A percentile compares a stretch with the other conserved stretches of the same genome.
These are phyloP conservation scores for Ornithoptera alexandrae DNA, from an alignment of 2,888 invertebrate genomes.

Conservation along the genomic window DNA sequence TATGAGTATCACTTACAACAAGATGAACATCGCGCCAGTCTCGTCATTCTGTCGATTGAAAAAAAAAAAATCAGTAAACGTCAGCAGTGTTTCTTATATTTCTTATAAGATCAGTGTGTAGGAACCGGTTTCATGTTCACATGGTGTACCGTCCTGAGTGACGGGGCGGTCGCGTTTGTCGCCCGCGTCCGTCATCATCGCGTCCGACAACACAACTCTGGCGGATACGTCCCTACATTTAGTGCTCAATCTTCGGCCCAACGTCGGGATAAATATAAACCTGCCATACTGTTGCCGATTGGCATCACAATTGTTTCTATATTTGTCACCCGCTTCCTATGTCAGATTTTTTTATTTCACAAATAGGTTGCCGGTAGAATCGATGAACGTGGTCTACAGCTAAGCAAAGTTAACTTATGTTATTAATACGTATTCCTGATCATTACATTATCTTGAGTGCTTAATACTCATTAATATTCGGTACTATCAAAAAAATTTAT, in stretches of 20 bases:
- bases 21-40: too few relatives aligned
- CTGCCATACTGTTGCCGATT: conserved; percentile 48
- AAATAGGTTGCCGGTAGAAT: neutral
- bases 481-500: too few relatives aligned
- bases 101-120: neutral
- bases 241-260: conserved; percentile 34
- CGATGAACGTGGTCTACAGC: neutral
- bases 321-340: conserved; percentile 13
- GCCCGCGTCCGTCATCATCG: conserved; percentile 56
- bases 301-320: conserved; percentile 32
- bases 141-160: conserved; percentile 21
- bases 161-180: conserved; percentile 40
- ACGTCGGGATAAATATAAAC: conserved; percentile 56
- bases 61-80: too few relatives aligned
- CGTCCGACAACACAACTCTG: conserved; percentile 47
- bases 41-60: too few relatives aligned
- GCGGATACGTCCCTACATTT: conserved; percentile 51
- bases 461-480: too few relatives aligned
- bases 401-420: neutral
- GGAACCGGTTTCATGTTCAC: conserved; percentile 23
- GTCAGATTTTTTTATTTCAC: conserved; percentile 3
- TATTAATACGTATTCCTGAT: too few relatives aligned
- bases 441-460: too few relatives aligned
- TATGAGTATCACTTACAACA: too few relatives aligned
- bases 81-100: neutral